phyloP scores from a whole-genome alignment of 2,113 vertebrate genomes.

The Hiodon alosoides region DNA sequence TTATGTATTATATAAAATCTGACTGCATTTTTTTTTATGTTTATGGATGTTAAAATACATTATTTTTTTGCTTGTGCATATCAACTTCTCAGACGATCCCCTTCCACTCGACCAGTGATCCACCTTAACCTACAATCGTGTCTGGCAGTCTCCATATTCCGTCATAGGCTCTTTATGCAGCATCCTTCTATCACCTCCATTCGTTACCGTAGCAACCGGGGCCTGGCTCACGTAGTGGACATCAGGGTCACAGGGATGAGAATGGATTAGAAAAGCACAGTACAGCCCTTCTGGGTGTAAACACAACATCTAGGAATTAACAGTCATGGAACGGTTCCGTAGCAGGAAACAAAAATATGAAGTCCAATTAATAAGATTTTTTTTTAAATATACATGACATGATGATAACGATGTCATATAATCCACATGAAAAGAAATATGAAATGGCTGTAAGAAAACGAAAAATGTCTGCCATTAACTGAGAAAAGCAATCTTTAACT shows the following conservation, averaged over 20 bases:
- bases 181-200: constrained; percentile 33
- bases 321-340: neutral
- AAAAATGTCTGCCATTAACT: too few species aligned
- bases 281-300: neutral
- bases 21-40: too few species aligned
- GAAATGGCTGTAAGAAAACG: too few species aligned
- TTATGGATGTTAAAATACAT: neutral
- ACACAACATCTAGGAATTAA: neutral
- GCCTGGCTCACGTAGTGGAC: constrained; percentile 16
- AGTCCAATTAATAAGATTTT: too few species aligned
- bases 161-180: constrained; percentile 41
- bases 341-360: neutral
- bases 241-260: constrained; percentile 20
- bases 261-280: constrained; percentile 13
- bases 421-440: too few species aligned
- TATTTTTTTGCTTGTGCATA: neutral
- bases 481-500: too few species aligned
- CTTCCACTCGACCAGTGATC: constrained; percentile 19
- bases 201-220: constrained; percentile 41
- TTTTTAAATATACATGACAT: too few species aligned
- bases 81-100: neutral
- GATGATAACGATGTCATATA: too few species aligned
- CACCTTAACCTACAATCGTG: constrained; percentile 39
- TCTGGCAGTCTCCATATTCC: constrained; percentile 28
- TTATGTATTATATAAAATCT: too few species aligned